Base-by-base conservation (phyloP, 2,797 vertebrate species). In the Lepus oiostolus region DNA sequence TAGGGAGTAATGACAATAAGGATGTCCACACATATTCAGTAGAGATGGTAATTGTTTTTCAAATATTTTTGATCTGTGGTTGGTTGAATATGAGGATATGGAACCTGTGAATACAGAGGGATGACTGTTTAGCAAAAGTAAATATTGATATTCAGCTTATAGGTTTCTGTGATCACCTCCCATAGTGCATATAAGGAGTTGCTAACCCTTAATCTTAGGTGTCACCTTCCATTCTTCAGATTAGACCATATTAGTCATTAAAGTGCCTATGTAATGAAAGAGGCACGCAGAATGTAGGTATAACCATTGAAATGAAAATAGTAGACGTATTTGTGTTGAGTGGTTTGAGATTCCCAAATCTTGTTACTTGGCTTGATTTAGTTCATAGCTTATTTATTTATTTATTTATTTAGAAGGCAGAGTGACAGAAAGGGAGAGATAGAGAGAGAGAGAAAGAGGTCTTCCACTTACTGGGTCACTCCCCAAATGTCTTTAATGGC, bases 251-350 rank as follows among this genome's bases (percentile, higher is more conserved):
- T 75, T 28, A 7, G 26, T 68, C 11, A 81, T 84, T 87, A 93
- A 81, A 72, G 77, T 13, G 13, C 30, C 42, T 91, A 76, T 67
- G 63, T 94, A 10, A 85, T 32, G 65, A 32, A 35, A 72, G 50
- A 83, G 32, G 42, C 67, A 65, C 58, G 21, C 60, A 50, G 35
- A 35, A 88, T 74, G 75, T 32, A 38, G 28, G 68, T 50, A 67
- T 90, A 75, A 88, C 19, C 50, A 38, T 28, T 77, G 35, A 91
- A 94, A 17, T 60, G 38, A 67, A 83, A 38, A 62, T 8, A 91
- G 52, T 63, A 79, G 81, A 96, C 76, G 60, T 79, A 32, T 81
- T 67, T 93, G 9, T 58, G 7, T 26, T 62, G 21, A 89, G 58
- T 67, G 72, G 26, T 21, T 58, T 63, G 62, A 68, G 60, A n/a